Evolutionary conservation across 2,888 invertebrate genomes (phyloP), one percentile per base, ranked within the genome.

Genomic region (Didymodactylos carnosus): DNA sequence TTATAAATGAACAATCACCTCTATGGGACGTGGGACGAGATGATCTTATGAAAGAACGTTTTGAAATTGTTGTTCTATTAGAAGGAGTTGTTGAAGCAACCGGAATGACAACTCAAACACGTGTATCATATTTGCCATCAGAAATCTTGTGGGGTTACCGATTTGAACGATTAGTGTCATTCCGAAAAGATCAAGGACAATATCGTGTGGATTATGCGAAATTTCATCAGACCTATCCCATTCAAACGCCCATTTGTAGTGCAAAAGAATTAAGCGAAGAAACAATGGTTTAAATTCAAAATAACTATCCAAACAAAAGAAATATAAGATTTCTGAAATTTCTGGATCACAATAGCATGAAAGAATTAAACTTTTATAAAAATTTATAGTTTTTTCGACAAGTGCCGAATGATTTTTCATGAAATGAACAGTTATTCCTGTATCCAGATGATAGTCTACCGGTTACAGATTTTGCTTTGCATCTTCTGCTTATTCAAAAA

Each of bases 31-130:
- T 94, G 80, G 91, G 92, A 0, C 92, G 93, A 11, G 90, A 91
- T 72, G 94, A 94, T 82, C 89, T 94, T 87, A 87, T 91, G 73
- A 87, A 89, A 79, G 94, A 93, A 82, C 88, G 91, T 79, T 95
- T 95, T 82, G 95, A 97, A 84, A 91, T 95, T 78, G 92, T 95
- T 76, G 93, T 94, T 41, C 92, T 95, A 86, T 86, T 97, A 79
- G 95, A 93, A 84, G 94, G 92, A 1, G 89, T 53, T 62, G 71
- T 72, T 11, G 71, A 72, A 25, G 72, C 72, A 1, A 94, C 94
- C 1, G 86, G 86, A 35, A 84, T 86, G 79, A 85, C 85, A 27
- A 85, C 85, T 16, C 85, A 85, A 77, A 85, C 85, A 0, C 77
- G 85, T n/a, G n/a, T n/a, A n/a, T n/a, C n/a, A n/a, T n/a, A n/a